Conservation (phyloP, 2,113 vertebrate species). For the Heterotilapia buettikoferi region DNA sequence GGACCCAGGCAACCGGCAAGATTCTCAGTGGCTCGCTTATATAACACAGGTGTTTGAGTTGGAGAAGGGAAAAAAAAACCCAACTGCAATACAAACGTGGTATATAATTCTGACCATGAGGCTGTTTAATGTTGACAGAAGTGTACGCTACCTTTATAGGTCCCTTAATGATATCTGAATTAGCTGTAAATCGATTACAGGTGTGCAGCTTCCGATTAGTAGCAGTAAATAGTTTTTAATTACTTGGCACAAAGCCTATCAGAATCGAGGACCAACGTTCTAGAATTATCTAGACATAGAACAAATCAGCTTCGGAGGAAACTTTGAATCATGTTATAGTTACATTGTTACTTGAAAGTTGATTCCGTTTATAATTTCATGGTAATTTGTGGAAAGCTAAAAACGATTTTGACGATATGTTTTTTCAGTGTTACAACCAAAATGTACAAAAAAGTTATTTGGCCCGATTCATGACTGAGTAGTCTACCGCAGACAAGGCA, state of each 20-base stretch:
- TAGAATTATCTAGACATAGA: background rate
- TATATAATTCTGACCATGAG: background rate
- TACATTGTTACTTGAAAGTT: background rate
- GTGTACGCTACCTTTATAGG: background rate
- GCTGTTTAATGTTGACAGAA: background rate
- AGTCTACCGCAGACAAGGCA: background rate
- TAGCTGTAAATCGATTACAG: background rate
- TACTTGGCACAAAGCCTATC: background rate
- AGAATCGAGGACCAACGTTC: background rate
- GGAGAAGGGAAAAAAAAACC: rapidly evolving
- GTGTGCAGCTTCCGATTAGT: background rate
- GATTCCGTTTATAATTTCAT: background rate
- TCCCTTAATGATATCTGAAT: background rate
- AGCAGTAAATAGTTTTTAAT: background rate
- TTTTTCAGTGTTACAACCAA: background rate
- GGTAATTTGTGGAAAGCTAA: background rate
- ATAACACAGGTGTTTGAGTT: constrained; percentile 10
- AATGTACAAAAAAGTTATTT: background rate
- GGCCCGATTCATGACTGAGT: background rate
- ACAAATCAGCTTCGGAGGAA: background rate
- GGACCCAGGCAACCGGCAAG: background rate
- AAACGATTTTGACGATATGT: background rate
- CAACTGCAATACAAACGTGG: background rate
- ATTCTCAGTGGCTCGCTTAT: background rate
- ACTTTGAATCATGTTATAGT: background rate